phyloP scores from a whole-genome alignment of 2,113 vertebrate genomes.

The Eolophus roseicapilla region DNA sequence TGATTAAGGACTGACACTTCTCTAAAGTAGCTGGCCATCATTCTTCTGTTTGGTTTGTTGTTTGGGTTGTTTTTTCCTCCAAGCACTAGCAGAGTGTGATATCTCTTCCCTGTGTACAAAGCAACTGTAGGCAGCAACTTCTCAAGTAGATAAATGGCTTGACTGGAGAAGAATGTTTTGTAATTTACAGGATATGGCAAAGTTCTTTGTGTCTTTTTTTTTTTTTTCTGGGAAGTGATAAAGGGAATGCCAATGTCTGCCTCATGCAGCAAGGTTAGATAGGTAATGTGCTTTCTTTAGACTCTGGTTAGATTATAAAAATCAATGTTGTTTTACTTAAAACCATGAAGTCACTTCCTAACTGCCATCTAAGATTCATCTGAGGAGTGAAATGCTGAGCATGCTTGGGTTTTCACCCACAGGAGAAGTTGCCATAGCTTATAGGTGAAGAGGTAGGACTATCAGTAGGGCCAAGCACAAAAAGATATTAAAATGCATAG shows the following conservation, averaged over 20 bases:
- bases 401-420: not conserved
- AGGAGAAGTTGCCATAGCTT: not conserved
- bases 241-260: not conserved
- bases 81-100: not conserved
- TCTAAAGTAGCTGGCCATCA: not conserved
- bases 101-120: not conserved
- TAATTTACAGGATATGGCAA: not conserved
- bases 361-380: not conserved
- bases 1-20: not conserved
- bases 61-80: not conserved
- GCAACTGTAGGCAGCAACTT: not conserved
- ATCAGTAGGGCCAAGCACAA: not conserved
- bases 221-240: not conserved
- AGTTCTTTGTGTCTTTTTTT: not conserved
- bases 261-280: not conserved
- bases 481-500: not conserved
- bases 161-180: not conserved
- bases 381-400: not conserved
- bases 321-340: not conserved
- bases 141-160: not conserved
- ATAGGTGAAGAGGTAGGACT: not conserved
- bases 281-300: not conserved
- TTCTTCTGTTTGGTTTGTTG: not conserved
- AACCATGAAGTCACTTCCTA: not conserved
- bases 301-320: not conserved